These are phyloP conservation scores for Asobara japonica DNA, from an alignment of 1,140 invertebrate genomes.

Conservation along the genomic window DNA sequence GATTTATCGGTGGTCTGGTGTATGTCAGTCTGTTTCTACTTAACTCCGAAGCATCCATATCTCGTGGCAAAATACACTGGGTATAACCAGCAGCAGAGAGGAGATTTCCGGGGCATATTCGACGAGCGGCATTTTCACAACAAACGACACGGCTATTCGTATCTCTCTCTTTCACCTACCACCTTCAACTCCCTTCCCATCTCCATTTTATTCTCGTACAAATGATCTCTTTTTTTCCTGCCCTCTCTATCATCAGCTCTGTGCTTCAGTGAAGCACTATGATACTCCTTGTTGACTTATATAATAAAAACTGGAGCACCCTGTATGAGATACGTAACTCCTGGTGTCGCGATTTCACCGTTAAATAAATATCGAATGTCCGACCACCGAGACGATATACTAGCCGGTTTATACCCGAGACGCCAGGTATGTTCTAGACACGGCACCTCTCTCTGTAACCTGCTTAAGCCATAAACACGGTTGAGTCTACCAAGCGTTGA, in stretches of 20 bases:
- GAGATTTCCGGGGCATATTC: neutral
- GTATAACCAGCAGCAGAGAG: neutral
- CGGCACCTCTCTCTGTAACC: neutral
- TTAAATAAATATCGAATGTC: constrained; percentile 26
- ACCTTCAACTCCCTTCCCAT: neutral
- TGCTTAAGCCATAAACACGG: neutral
- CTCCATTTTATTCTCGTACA: neutral
- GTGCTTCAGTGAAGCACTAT: neutral
- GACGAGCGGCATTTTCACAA: neutral
- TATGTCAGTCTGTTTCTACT: constrained; percentile 10
- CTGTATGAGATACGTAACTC: neutral
- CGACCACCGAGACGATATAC: constrained; percentile 9
- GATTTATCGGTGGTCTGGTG: constrained; percentile 11
- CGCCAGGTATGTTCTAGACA: neutral
- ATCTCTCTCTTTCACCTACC: neutral
- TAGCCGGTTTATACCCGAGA: constrained; percentile 9
- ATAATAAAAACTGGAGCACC: neutral
- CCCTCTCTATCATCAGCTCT: neutral
- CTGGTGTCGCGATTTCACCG: neutral
- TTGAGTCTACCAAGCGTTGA: constrained; percentile 7
- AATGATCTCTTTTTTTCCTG: neutral
- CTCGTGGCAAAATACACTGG: neutral
- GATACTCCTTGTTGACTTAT: neutral
- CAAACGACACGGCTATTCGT: neutral
- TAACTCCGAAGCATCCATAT: neutral